These are phyloP conservation scores for Seira musarum DNA, from an alignment of 2,888 invertebrate genomes.

Conservation along the genomic window DNA sequence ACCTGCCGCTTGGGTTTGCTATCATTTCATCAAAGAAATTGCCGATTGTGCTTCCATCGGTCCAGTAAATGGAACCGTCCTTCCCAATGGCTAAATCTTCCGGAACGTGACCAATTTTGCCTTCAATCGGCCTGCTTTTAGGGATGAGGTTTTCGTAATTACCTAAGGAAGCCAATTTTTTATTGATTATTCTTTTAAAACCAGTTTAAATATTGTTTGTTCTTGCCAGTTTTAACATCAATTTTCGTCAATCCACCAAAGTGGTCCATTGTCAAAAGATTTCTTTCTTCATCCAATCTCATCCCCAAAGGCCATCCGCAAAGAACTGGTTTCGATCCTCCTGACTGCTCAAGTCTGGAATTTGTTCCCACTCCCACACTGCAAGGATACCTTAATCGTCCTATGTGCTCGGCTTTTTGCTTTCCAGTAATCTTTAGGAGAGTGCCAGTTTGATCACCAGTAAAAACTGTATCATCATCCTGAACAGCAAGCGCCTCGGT, in stretches of 20 bases:
- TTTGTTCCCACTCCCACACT: background rate
- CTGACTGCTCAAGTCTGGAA: background rate
- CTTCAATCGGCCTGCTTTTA: conserved; percentile 78
- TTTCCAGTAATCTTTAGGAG: conserved; percentile 28
- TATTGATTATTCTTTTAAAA: background rate
- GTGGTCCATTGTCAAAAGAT: conserved; percentile 31
- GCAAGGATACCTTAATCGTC: conserved; percentile 24
- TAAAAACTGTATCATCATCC: conserved; percentile 18
- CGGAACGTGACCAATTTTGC: conserved; percentile 71
- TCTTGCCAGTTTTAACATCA: conserved; percentile 79
- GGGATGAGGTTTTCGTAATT: conserved; percentile 76
- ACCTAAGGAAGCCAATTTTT: too few relatives aligned
- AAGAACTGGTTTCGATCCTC: conserved; percentile 78
- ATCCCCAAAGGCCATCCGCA: conserved; percentile 95
- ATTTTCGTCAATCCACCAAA: conserved; percentile 73
- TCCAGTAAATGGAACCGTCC: conserved; percentile 91
- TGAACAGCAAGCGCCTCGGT: conserved; percentile 34
- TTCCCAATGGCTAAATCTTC: conserved; percentile 84
- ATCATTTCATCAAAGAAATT: conserved; percentile 78
- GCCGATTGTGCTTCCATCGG: conserved; percentile 86
- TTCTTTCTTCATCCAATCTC: conserved; percentile 75
- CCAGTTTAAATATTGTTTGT: background rate
- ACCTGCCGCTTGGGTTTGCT: conserved; percentile 90
- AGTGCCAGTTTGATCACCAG: conserved; percentile 13
- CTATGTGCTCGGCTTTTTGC: conserved; percentile 6